phyloP scores from a whole-genome alignment of 2,113 vertebrate genomes.

The Philantomba maxwellii region DNA sequence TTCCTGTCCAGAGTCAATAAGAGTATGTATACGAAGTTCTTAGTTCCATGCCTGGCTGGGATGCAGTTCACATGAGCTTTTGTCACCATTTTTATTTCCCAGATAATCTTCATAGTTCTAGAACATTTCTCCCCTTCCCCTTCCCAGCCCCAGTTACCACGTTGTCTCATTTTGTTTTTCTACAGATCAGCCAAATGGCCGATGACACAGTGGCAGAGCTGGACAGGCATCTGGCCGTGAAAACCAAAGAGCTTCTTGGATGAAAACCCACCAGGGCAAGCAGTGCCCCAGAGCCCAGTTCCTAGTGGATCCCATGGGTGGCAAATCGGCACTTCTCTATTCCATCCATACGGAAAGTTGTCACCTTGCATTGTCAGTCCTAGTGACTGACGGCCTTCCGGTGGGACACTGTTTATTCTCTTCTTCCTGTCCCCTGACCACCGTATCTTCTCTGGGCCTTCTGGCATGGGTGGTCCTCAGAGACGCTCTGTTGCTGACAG shows the following conservation, averaged over 20 bases:
- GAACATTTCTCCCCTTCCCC: background rate
- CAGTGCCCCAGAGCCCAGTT: background rate
- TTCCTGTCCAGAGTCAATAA: background rate
- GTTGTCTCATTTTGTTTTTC: slow-evolving; percentile 8
- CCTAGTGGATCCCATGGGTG: background rate
- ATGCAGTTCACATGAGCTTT: background rate
- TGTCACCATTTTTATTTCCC: background rate
- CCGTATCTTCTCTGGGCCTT: background rate
- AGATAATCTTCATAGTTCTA: background rate
- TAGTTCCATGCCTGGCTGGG: background rate
- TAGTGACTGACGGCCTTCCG: background rate
- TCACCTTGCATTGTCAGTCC: background rate
- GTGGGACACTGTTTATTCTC: background rate
- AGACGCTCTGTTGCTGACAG: background rate
- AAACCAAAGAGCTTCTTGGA: slow-evolving; percentile 93
- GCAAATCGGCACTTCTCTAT: background rate
- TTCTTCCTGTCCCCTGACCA: background rate
- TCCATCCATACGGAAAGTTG: background rate
- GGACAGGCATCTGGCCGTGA: slow-evolving; percentile 89
- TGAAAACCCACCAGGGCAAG: slow-evolving; percentile 52
- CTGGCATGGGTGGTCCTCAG: background rate
- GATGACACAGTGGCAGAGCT: slow-evolving; percentile 83
- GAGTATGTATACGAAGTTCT: background rate
- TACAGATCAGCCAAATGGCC: slow-evolving; percentile 94
- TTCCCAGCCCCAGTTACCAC: accelerated